Evolutionary conservation across 2,888 invertebrate genomes (phyloP).

Genomic region (Cosmopolites sordidus): DNA sequence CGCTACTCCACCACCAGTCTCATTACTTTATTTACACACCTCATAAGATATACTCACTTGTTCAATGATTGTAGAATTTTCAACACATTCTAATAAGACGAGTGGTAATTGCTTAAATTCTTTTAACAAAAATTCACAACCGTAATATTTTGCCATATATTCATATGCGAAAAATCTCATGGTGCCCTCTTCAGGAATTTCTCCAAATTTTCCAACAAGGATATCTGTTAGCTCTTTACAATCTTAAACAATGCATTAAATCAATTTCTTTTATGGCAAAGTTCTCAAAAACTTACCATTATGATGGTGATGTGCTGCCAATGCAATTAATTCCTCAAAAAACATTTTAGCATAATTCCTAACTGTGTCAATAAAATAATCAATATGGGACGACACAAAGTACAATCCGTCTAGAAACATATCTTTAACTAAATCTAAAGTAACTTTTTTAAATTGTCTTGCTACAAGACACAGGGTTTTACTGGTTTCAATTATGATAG

Average conservation of each 20-base stretch:
- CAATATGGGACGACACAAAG: constrained; percentile 58
- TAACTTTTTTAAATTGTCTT: constrained; percentile 34
- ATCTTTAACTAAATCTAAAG: constrained; percentile 25
- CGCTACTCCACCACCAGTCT: too few species aligned
- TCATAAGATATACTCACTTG: constrained; percentile 24
- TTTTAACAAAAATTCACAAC: constrained; percentile 29
- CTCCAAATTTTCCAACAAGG: constrained; percentile 30
- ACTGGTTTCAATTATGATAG: constrained; percentile 39
- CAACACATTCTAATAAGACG: constrained; percentile 26
- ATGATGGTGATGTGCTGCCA: constrained; percentile 38
- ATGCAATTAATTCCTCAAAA: constrained; percentile 48
- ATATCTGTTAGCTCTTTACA: constrained; percentile 26
- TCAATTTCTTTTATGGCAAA: constrained; percentile 1
- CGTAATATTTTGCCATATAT: constrained; percentile 28
- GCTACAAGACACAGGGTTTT: constrained; percentile 37
- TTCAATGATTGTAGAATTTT: constrained; percentile 26
- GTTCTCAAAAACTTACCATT: constrained; percentile 39
- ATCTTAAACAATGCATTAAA: constrained; percentile 24
- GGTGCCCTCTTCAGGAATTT: constrained; percentile 25
- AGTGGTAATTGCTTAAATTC: constrained; percentile 29
- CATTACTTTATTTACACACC: too few species aligned
- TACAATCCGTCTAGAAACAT: constrained; percentile 43
- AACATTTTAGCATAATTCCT: constrained; percentile 55
- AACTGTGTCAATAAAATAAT: constrained; percentile 64
- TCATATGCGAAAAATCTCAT: constrained; percentile 32